Percentiles rank a stretch among this genome's conserved stretches.
These are phyloP conservation scores for Chymomyza fuscimana DNA, from an alignment of 2,888 invertebrate genomes.

Conservation along the genomic window DNA sequence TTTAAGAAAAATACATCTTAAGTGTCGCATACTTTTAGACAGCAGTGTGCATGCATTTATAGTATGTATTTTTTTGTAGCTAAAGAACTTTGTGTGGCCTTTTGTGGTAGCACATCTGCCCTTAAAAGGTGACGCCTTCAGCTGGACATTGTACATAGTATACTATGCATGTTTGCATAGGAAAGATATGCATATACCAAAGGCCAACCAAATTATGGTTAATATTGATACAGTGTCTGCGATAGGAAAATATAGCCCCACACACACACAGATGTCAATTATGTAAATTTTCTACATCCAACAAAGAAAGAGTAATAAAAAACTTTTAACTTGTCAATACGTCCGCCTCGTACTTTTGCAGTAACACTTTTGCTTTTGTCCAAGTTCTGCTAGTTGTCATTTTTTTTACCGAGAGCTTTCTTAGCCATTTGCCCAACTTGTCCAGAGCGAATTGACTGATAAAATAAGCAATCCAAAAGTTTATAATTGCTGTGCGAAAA, in stretches of 20 bases:
- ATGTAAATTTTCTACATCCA: slow-evolving; percentile 65
- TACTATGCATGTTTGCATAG: background rate
- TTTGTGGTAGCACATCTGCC: background rate
- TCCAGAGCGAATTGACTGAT: background rate
- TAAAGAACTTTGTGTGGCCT: background rate
- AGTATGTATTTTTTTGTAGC: background rate
- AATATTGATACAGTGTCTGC: slow-evolving; percentile 33
- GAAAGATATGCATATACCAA: background rate
- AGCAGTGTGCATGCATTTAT: too few relatives aligned
- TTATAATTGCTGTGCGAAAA: slow-evolving; percentile 31
- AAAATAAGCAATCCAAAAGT: slow-evolving; percentile 17
- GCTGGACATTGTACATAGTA: background rate
- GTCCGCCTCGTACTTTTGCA: slow-evolving; percentile 24
- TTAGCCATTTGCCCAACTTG: slow-evolving; percentile 54
- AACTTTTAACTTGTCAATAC: slow-evolving; percentile 33
- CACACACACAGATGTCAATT: slow-evolving; percentile 64
- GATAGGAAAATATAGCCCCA: slow-evolving; percentile 35
- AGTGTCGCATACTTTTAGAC: background rate
- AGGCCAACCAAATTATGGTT: slow-evolving; percentile 17
- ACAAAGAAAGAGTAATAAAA: slow-evolving; percentile 36
- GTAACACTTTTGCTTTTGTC: slow-evolving; percentile 21
- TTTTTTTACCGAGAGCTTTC: slow-evolving; percentile 66
- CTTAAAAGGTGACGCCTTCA: background rate
- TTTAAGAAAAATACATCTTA: too few relatives aligned
- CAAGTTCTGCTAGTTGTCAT: slow-evolving; percentile 56